Percentiles rank a stretch among this genome's conserved stretches.
phyloP scores from a whole-genome alignment of 2,888 invertebrate genomes.

The Neocrepidodera transversa region DNA sequence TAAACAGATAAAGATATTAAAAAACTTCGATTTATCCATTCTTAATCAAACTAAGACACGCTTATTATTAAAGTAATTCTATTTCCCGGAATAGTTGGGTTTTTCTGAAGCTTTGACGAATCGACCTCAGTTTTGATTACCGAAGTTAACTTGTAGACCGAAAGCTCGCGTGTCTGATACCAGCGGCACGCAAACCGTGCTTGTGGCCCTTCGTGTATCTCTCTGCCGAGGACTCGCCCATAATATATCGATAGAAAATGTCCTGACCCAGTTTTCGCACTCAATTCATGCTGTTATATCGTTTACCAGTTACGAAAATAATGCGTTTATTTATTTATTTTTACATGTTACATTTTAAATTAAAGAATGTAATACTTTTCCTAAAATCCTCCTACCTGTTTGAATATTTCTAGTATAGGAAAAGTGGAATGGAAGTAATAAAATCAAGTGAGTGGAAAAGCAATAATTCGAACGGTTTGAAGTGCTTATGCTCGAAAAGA shows the following conservation, averaged over 20 bases:
- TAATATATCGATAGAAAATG: slow-evolving; percentile 44
- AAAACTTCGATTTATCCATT: too few species aligned
- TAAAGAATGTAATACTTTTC: too few species aligned
- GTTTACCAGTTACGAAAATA: slow-evolving; percentile 18
- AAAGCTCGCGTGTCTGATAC: slow-evolving; percentile 40
- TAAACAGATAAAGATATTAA: too few species aligned
- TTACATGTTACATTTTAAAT: too few species aligned
- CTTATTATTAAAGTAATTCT: slow-evolving; percentile 4
- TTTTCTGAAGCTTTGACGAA: slow-evolving; percentile 23
- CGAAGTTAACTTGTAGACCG: slow-evolving; percentile 45
- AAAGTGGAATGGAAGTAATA: slow-evolving; percentile 1
- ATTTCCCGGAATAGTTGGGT: slow-evolving; percentile 12
- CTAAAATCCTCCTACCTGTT: not conserved
- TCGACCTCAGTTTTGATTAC: slow-evolving; percentile 42
- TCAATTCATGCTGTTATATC: slow-evolving; percentile 26
- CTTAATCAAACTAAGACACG: too few species aligned
- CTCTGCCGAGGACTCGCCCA: slow-evolving; percentile 36
- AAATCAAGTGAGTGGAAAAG: slow-evolving; percentile 25
- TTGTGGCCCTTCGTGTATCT: slow-evolving; percentile 41
- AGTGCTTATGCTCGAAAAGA: slow-evolving; percentile 17
- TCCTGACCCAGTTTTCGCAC: slow-evolving; percentile 46
- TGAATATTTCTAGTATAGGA: not conserved
- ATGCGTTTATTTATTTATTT: slow-evolving; percentile 6
- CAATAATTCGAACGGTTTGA: slow-evolving; percentile 20
- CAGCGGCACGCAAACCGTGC: slow-evolving; percentile 41